Percentiles rank a stretch among this genome's conserved stretches.
Evolutionary conservation across 2,113 vertebrate species (phyloP).

Genomic region (Peromyscus californicus): DNA sequence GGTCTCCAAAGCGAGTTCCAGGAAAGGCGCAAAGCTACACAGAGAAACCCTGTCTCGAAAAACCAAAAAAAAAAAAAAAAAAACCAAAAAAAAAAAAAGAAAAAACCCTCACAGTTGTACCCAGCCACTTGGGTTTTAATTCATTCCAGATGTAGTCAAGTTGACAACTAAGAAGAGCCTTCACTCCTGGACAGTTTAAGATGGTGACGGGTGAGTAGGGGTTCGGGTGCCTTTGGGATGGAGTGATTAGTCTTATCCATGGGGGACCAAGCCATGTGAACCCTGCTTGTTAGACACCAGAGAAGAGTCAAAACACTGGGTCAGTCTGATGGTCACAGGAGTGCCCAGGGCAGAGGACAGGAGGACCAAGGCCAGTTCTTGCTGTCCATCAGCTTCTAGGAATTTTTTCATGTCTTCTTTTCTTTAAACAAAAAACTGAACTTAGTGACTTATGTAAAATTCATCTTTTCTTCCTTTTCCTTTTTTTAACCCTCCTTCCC

Average conservation of each 20-base stretch:
- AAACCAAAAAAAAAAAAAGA: too few relatives aligned
- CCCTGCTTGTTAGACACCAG: background rate
- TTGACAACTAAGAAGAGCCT: background rate
- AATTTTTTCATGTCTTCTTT: background rate
- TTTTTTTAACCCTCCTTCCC: too few relatives aligned
- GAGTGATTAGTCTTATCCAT: too few relatives aligned
- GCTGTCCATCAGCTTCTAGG: background rate
- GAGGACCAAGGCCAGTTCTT: background rate
- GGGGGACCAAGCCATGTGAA: background rate
- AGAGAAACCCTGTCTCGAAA: too few relatives aligned
- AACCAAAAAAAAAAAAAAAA: too few relatives aligned
- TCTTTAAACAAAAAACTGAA: background rate
- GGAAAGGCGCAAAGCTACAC: too few relatives aligned
- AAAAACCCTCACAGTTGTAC: background rate
- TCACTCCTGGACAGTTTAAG: background rate
- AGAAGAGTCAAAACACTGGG: too few relatives aligned
- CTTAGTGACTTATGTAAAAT: background rate
- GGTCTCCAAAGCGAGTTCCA: too few relatives aligned
- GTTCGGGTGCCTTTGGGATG: background rate
- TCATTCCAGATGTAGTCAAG: background rate
- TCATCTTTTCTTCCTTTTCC: background rate
- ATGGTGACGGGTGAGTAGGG: background rate
- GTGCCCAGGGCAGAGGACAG: background rate
- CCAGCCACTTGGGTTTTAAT: background rate
- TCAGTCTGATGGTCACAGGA: background rate